Evolutionary conservation across 2,113 vertebrate genomes (phyloP), one percentile per base, ranked within the genome.

Genomic region (Malurus alboscapulatus): DNA sequence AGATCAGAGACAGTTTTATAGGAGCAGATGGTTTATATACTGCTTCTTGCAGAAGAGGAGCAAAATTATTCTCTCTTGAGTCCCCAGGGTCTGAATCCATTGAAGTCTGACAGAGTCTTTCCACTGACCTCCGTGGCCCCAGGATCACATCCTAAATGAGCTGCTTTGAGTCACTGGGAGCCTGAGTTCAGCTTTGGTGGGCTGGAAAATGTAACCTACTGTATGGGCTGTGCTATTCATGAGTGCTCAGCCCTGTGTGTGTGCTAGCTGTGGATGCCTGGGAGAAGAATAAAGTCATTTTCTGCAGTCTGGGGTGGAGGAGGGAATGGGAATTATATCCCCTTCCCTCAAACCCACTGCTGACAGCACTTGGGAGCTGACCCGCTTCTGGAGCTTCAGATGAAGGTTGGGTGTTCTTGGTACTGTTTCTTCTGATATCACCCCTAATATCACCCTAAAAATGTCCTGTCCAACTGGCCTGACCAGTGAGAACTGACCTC

Each of bases 181-280:
- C 67, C 81, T 71, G 78, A 88, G 86, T 83, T 83, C 93, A 74
- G 82, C 67, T 92, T 85, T 95, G 93, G 90, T 91, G 85, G 90
- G 91, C 93, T 96, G 96, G 95, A 96, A 95, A 96, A 93, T 94
- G 95, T 86, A 94, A 88, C 59, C 45, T 95, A 83, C 94, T 91
- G 85, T 90, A 94, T 65, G 62, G 86, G 44, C 91, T 88, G 44
- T 4, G 18, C 88, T 94, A 34, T 95, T 96, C 84, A 87, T 67
- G 3, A 94, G 62, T 1, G 1, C 61, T 63, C 6, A 8, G 57
- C 72, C 75, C 55, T 87, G 44, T 84, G 65, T 77, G 34, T 80
- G 18, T 58, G 29, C 27, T 77, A 73, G 78, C 75, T 93, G 54
- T 77, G 55, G 47, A 65, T 63, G 87, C 75, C 50, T 84, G 68